These are phyloP conservation scores for Luperina nickerlii DNA, from an alignment of 2,888 invertebrate genomes.

Conservation along the genomic window DNA sequence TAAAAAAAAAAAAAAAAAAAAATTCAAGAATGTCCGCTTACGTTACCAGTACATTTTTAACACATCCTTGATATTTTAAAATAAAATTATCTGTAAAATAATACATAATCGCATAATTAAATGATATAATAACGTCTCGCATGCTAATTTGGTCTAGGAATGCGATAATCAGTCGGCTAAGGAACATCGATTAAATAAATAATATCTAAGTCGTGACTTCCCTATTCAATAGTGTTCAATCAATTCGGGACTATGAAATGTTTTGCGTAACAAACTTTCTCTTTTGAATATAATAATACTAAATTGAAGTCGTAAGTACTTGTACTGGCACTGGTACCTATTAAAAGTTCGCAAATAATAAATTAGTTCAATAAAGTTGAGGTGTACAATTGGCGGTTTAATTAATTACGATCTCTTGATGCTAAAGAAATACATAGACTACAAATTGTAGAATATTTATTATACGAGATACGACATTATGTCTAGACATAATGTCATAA, in stretches of 20 bases:
- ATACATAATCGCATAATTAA: constrained; percentile 32
- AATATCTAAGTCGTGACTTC: constrained; percentile 62
- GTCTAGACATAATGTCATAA: constrained; percentile 5
- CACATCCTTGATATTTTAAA: constrained; percentile 36
- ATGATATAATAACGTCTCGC: constrained; percentile 15
- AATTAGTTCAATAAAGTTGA: constrained; percentile 2
- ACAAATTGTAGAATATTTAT: constrained; percentile 6
- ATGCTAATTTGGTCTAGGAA: constrained; percentile 40
- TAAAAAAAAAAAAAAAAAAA: no score
- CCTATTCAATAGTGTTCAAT: constrained; percentile 42
- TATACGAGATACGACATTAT: constrained; percentile 11
- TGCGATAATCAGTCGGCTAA: constrained; percentile 34
- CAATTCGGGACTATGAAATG: constrained; percentile 61
- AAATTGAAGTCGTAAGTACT: constrained; percentile 53
- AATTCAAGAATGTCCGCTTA: neutral
- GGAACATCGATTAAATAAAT: constrained; percentile 47
- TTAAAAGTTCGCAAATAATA: constrained; percentile 25
- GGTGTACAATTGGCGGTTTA: constrained; percentile 12
- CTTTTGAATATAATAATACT: constrained; percentile 60
- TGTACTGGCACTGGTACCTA: constrained; percentile 35
- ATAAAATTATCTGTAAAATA: constrained; percentile 9
- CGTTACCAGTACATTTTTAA: neutral
- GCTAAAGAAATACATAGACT: neutral
- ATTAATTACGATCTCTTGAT: neutral
- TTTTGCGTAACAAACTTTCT: constrained; percentile 68